A percentile compares a stretch with the other conserved stretches of the same genome.
These are phyloP conservation scores for Heliconius ethilla DNA, from an alignment of 2,888 invertebrate genomes.

Conservation along the genomic window DNA sequence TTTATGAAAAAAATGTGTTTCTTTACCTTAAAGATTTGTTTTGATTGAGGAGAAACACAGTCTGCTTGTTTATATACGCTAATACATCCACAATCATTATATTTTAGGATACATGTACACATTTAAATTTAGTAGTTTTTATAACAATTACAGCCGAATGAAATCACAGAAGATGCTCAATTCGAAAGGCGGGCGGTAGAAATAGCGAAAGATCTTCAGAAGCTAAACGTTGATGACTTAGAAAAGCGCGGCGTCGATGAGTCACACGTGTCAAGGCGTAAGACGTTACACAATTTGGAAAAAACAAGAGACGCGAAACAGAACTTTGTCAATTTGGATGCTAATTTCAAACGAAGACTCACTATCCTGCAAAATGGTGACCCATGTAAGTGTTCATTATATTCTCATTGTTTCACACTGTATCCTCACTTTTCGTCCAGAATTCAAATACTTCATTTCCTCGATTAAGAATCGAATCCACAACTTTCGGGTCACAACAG, in stretches of 20 bases:
- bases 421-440: neutral
- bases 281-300: constrained; percentile 94
- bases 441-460: neutral
- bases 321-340: constrained; percentile 94
- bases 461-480: neutral
- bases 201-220: constrained; percentile 93
- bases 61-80: neutral
- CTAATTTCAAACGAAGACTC: constrained; percentile 95
- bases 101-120: no score
- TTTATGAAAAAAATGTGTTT: no score
- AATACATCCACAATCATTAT: neutral
- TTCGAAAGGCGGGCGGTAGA: constrained; percentile 94
- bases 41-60: neutral
- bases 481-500: neutral
- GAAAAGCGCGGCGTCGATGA: constrained; percentile 87
- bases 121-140: neutral
- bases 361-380: constrained; percentile 89
- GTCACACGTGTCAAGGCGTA: constrained; percentile 88
- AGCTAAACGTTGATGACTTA: constrained; percentile 90
- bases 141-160: constrained; percentile 83
- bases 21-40: neutral
- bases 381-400: constrained; percentile 60
- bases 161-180: constrained; percentile 90
- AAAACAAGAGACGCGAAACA: constrained; percentile 90
- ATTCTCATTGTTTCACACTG: neutral